Percentiles rank a stretch among this genome's conserved stretches.
Evolutionary conservation across 2,888 invertebrate genomes (phyloP).

Genomic region (Drosophila demipolita): DNA sequence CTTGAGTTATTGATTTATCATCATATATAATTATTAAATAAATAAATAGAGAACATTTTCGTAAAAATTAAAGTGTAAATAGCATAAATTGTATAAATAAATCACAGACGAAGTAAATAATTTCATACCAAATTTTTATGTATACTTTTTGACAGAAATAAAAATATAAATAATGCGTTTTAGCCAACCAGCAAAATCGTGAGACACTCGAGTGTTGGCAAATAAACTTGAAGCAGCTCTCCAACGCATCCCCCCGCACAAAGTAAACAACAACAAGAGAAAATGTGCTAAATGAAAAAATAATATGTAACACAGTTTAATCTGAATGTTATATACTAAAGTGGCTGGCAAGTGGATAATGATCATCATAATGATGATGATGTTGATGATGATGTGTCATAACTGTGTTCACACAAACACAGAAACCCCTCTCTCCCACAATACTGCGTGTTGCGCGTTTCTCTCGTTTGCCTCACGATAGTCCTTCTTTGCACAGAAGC

Average conservation of each 20-base stretch:
- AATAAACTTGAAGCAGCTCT: constrained; percentile 29
- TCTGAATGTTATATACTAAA: constrained; percentile 58
- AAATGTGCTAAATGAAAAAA: constrained; percentile 71
- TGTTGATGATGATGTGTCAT: constrained; percentile 44
- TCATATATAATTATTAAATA: neutral
- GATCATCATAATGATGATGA: constrained; percentile 42
- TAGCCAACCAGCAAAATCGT: constrained; percentile 42
- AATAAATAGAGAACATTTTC: neutral
- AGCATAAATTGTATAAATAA: neutral
- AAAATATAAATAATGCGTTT: neutral
- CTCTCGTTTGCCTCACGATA: constrained; percentile 61
- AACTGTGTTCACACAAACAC: constrained; percentile 33
- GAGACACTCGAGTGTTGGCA: constrained; percentile 29
- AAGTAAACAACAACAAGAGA: constrained; percentile 29
- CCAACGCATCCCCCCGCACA: constrained; percentile 18
- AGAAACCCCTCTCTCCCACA: constrained; percentile 10
- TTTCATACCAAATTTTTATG: constrained; percentile 1
- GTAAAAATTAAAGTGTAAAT: neutral
- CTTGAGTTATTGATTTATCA: neutral
- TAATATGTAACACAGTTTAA: constrained; percentile 70
- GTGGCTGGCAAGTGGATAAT: constrained; percentile 49
- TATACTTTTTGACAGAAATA: neutral
- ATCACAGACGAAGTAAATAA: neutral
- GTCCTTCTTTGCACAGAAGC: constrained; percentile 78
- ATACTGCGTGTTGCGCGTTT: constrained; percentile 41